Evolutionary conservation across 2,888 invertebrate species (phyloP).

Genomic region (Scaptomyza cyrtandrae): DNA sequence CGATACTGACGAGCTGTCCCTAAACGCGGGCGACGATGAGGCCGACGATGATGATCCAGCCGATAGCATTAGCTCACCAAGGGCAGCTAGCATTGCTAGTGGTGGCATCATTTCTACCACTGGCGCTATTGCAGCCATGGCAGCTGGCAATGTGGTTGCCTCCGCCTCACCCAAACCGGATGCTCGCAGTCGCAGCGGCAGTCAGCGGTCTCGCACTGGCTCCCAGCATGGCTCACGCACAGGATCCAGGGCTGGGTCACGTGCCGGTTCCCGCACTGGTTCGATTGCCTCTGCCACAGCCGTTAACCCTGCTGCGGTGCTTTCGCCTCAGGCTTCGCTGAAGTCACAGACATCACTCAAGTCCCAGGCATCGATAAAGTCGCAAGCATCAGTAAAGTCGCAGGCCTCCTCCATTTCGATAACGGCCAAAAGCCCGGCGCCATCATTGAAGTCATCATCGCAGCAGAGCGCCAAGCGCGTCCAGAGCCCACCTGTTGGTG

Average conservation of each 20-base stretch:
- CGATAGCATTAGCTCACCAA: slow-evolving; percentile 73
- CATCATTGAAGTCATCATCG: slow-evolving; percentile 67
- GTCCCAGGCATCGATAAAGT: slow-evolving; percentile 66
- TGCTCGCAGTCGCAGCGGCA: slow-evolving; percentile 74
- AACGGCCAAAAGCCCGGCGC: slow-evolving; percentile 72
- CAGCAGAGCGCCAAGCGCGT: slow-evolving; percentile 59
- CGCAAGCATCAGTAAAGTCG: slow-evolving; percentile 57
- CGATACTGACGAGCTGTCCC: slow-evolving; percentile 63
- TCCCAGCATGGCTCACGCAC: slow-evolving; percentile 51
- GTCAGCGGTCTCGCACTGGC: slow-evolving; percentile 56
- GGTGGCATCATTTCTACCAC: slow-evolving; percentile 58
- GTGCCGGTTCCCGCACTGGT: slow-evolving; percentile 72
- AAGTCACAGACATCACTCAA: slow-evolving; percentile 60
- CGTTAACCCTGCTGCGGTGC: slow-evolving; percentile 26
- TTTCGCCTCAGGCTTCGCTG: slow-evolving; percentile 77
- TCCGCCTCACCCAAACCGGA: slow-evolving; percentile 55
- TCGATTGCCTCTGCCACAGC: slow-evolving; percentile 71
- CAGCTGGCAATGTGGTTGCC: slow-evolving; percentile 13
- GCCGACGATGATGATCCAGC: slow-evolving; percentile 48
- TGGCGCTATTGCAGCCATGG: slow-evolving; percentile 62
- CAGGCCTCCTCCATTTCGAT: slow-evolving; percentile 39
- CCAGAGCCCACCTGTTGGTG: slow-evolving; percentile 78
- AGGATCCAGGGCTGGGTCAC: slow-evolving; percentile 65
- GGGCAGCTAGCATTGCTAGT: slow-evolving; percentile 72
- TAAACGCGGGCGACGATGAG: slow-evolving; percentile 38